Evolutionary conservation across 2,888 invertebrate genomes (phyloP), one percentile per base, ranked within the genome.

Genomic region (Leptogaster cylindrica): DNA sequence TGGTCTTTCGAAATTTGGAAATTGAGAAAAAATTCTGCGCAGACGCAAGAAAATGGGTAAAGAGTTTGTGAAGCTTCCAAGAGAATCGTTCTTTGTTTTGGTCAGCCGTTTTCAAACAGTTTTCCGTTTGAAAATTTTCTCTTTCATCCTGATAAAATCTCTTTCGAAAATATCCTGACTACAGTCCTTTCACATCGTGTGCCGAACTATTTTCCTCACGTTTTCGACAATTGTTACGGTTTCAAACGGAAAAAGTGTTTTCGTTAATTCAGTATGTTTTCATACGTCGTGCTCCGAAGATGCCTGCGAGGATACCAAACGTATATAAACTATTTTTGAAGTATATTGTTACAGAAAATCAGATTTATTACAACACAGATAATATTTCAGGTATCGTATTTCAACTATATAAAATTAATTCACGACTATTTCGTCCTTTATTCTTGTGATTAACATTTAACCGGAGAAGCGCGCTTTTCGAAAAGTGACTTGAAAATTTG

Each of bases 281-380:
- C 74, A 76, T 73, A 74, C 76, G 73, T 74, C 73, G 77, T 73
- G 73, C 77, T 74, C 73, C 76, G 72, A 77, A 75, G 76, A 77
- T 76, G 76, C 73, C 67, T 70, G 70, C 64, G 64, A 55, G 71
- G 48, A 20, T 66, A 71, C 70, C 66, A 69, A 66, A 69, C 23
- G 41, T 10, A 64, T 55, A 44, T 39, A 28, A 68, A 23, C 25
- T 27, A 41, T n/a, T 41, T 16, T 41, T 41, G 41, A 14, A 14
- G 2, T 7, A 5, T 6, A 6, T 39, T 39, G 14, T 1, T 2
- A 39, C 4, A 39, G 14, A 39, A n/a, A n/a, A n/a, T n/a, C n/a
- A n/a, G n/a, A n/a, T n/a, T n/a, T n/a, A n/a, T n/a, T n/a, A n/a
- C n/a, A n/a, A n/a, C n/a, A n/a, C 10, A 12, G 23, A 23, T 20